A percentile compares a stretch with the other conserved stretches of the same genome.
Evolutionary conservation across 2,797 vertebrate genomes (phyloP).

Genomic region (Poeciliopsis turneri): DNA sequence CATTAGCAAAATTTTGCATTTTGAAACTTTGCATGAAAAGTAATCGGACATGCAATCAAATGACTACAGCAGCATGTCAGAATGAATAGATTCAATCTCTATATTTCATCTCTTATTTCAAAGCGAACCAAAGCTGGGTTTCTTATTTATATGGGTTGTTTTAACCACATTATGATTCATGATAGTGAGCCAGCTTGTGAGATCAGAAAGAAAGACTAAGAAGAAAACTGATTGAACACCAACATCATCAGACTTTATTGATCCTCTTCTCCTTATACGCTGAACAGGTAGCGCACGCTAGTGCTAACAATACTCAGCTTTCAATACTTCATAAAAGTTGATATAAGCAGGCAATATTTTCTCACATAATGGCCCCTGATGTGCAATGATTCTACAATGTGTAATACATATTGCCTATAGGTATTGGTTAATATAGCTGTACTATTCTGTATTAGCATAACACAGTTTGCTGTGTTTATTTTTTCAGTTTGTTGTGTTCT

Average conservation of each 20-base stretch:
- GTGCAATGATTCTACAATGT: too few species aligned
- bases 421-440: too few species aligned
- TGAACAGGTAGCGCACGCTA: not conserved
- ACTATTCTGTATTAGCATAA: too few species aligned
- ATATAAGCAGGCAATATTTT: not conserved
- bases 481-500: not conserved
- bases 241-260: not conserved
- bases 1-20: not conserved
- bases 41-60: not conserved
- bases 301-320: not conserved
- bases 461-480: too few species aligned
- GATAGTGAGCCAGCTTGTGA: not conserved
- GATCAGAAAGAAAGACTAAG: not conserved
- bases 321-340: not conserved
- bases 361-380: too few species aligned
- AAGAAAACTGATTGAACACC: not conserved
- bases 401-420: too few species aligned
- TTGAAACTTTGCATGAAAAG: not conserved
- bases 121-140: not conserved
- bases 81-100: not conserved
- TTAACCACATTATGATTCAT: not conserved
- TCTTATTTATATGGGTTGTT: not conserved
- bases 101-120: not conserved
- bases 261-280: not conserved
- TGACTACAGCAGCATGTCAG: not conserved